Evolutionary conservation across 1,140 invertebrate genomes (phyloP).

Genomic region (Triops cancriformis): DNA sequence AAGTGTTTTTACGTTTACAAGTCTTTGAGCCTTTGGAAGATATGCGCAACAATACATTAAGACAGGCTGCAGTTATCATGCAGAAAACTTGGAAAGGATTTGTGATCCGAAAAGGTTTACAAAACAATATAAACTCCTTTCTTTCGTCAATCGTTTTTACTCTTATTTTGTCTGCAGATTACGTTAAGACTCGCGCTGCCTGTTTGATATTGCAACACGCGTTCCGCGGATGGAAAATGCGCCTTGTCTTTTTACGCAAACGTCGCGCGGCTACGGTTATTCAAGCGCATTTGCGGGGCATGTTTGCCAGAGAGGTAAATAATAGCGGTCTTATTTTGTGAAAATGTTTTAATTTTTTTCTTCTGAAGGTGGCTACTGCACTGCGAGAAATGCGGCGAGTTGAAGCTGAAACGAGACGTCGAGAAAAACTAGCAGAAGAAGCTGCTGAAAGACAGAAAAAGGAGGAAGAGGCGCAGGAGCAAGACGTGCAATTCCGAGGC

Average conservation of each 20-base stretch:
- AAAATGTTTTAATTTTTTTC: not conserved
- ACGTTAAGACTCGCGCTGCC: constrained; percentile 55
- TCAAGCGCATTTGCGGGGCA: constrained; percentile 78
- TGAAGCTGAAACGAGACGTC: constrained; percentile 78
- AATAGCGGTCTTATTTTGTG: not conserved
- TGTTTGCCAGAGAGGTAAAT: constrained; percentile 71
- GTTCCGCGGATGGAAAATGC: constrained; percentile 74
- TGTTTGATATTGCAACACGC: constrained; percentile 72
- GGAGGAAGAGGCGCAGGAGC: constrained; percentile 34
- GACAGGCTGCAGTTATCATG: constrained; percentile 61
- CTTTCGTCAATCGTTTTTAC: constrained; percentile 19
- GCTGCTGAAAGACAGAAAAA: constrained; percentile 45
- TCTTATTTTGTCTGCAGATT: constrained; percentile 46
- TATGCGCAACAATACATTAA: constrained; percentile 56
- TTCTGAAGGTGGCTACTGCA: constrained; percentile 51
- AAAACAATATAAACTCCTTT: constrained; percentile 18
- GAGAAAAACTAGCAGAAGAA: constrained; percentile 63
- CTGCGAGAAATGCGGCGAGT: constrained; percentile 80
- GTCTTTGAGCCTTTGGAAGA: constrained; percentile 85
- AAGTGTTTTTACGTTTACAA: constrained; percentile 75
- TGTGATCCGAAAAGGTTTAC: constrained; percentile 13
- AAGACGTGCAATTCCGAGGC: constrained; percentile 38
- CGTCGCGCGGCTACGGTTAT: constrained; percentile 78
- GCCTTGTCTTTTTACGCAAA: constrained; percentile 70
- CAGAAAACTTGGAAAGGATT: constrained; percentile 63